Evolutionary conservation across 2,888 invertebrate species (phyloP).

Genomic region (Alloscopus bannaensis): DNA sequence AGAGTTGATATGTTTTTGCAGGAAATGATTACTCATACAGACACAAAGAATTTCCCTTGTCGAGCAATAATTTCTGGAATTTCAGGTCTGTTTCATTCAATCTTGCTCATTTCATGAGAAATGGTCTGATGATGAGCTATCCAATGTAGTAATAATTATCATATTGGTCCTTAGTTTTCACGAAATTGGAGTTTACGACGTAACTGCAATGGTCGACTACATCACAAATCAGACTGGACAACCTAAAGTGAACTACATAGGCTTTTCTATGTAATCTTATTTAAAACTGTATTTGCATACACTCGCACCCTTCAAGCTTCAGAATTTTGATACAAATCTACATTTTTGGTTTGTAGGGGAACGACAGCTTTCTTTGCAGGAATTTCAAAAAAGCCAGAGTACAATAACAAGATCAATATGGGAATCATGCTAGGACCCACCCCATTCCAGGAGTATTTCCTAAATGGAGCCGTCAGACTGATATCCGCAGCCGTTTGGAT

Average conservation of each 20-base stretch:
- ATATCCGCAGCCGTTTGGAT: constrained; percentile 30
- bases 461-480: constrained; percentile 38
- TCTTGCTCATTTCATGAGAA: not conserved
- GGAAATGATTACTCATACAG: constrained; percentile 50
- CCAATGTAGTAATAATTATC: no score
- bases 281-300: not conserved
- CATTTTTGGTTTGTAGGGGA: constrained; percentile 25
- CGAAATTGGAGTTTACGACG: constrained; percentile 47
- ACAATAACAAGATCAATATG: constrained; percentile 41
- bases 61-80: constrained; percentile 73
- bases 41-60: constrained; percentile 74
- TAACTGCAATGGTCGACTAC: constrained; percentile 49
- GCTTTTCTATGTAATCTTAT: constrained; percentile 51
- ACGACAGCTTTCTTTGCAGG: constrained; percentile 46
- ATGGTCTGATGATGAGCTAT: no score
- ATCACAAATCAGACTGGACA: constrained; percentile 20
- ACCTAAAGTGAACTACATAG: constrained; percentile 42
- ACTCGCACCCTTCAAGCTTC: not conserved
- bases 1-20: constrained; percentile 19
- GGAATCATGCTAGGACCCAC: constrained; percentile 39
- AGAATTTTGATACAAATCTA: no score
- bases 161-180: constrained; percentile 45
- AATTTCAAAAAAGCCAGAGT: constrained; percentile 47
- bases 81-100: constrained; percentile 36
- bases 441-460: constrained; percentile 36